Conservation (phyloP, 2,797 vertebrate species). For the Eremophila alpestris region DNA sequence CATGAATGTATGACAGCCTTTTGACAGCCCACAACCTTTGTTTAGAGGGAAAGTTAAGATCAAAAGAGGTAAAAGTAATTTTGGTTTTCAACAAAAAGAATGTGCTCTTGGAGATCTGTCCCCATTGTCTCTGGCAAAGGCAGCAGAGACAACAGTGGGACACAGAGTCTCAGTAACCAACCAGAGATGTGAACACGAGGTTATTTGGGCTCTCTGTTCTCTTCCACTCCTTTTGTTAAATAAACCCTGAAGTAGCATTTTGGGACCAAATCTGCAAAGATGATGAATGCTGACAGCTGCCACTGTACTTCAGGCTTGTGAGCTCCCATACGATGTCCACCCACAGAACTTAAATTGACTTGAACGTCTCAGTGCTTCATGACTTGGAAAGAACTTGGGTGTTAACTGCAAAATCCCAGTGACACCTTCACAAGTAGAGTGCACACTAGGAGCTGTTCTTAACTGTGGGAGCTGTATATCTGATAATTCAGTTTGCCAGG, state of each 20-base stretch:
- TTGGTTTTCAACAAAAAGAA: background rate
- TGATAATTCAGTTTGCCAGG: background rate
- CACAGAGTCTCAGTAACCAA: background rate
- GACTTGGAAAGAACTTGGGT: background rate
- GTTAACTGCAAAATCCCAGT: background rate
- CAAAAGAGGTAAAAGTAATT: background rate
- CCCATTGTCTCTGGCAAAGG: rapidly evolving
- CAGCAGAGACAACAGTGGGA: background rate
- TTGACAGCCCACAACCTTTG: background rate
- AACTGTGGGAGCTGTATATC: background rate
- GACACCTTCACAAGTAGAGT: background rate
- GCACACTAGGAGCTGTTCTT: background rate
- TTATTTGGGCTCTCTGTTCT: background rate
- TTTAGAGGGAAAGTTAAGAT: background rate
- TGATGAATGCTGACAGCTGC: constrained; percentile 21
- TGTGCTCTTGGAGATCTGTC: background rate
- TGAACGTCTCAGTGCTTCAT: background rate
- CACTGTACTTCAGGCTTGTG: background rate
- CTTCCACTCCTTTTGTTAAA: background rate
- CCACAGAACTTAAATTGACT: background rate
- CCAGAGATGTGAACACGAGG: rapidly evolving
- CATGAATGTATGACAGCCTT: background rate
- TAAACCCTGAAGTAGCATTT: background rate
- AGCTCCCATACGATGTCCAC: constrained; percentile 11
- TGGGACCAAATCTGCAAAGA: background rate